Base-by-base conservation (phyloP, 2,113 vertebrate species). In the Condylura cristata region DNA sequence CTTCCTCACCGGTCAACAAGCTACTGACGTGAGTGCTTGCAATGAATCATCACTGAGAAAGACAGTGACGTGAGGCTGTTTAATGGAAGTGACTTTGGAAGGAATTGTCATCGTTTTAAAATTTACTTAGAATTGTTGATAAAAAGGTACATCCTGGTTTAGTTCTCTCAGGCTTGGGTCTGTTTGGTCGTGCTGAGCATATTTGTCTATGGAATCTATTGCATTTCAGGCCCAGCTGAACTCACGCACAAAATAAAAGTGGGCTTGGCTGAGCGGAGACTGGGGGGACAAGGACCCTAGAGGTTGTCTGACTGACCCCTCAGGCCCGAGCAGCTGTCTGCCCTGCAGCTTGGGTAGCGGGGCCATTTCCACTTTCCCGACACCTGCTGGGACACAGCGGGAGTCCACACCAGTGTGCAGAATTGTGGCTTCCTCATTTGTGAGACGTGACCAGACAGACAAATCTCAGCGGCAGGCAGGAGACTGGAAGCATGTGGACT, bases 281-380 rank as follows among this genome's bases (percentile, higher is more conserved):
- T 30, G 61, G 86, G 60, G 14, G 28, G 2, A 74, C 44, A 65
- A 79, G 30, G 41, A 83, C 75, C 13, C 79, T 93, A 86, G 86
- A 93, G 75, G 63, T 75, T 66, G 6, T 13, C 4, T 3, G 6
- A 16, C 4, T 3, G 6, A 16, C 82, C 65, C 65, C 95, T 74
- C 70, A 79, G 74, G 63, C 91, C 86, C 91, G 70, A 91, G 92
- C 89, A 89, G 95, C 96, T 97, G 92, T 56, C 65, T 83, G n/a
- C 26, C 63, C 65, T 86, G 58, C 30, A 80, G 3, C 93, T 81
- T 39, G 14, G 28, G 83, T 89, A 81, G 63, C 30, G 83, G 93
- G 95, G 91, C 86, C 79, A 96, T 97, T 96, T 93, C 48, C 84
- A 80, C 20, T 96, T 48, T 86, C 32, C 20, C 74, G 17, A 70